Evolutionary conservation across 2,888 invertebrate genomes (phyloP), one percentile per base, ranked within the genome.

Genomic region (Erynnis tages): DNA sequence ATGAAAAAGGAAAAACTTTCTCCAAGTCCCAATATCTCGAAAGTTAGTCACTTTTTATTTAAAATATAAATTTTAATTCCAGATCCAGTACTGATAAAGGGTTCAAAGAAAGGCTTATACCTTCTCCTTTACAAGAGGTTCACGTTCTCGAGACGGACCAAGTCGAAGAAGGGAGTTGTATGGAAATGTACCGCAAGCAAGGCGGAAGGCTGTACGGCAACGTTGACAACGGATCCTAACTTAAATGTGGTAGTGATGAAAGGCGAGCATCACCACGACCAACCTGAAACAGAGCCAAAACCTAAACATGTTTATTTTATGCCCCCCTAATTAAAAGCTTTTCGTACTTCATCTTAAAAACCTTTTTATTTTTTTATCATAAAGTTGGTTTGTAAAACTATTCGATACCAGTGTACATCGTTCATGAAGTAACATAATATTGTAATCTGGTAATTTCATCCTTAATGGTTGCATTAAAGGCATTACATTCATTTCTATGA

Each of bases 231-330:
- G 0, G 87, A 87, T 58, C 74, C 81, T 2, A 69, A 73, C 54
- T 63, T 88, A 2, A 73, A 79, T 23, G 69, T 88, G 0, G 78
- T 89, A 0, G 53, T 64, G 0, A 60, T 35, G 3, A 83, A 77
- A 54, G 73, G 73, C 0, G 55, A 55, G 1, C 88, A 88, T 54
- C 65, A 61, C 0, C 88, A 88, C 30, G 54, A 59, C n/a, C 63
- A 62, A 7, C 70, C 79, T 1, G 65, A 67, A 5, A 50, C 60
- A 0, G 69, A 70, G 2, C 54, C 57, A 2, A 85, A 76, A 43
- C 79, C 82, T 1, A 88, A 85, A 56, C 88, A 89, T 58, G 81
- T 89, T 1, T 89, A 87, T 69, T 88, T 88, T 66, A 73, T 76
- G 38, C 73, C 82, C 1, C 67, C 66, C 56, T 65, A 57, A 60